Evolutionary conservation across 2,797 vertebrate species (phyloP), one percentile per base, ranked within the genome.

Genomic region (Tenualosa thibaudeaui): DNA sequence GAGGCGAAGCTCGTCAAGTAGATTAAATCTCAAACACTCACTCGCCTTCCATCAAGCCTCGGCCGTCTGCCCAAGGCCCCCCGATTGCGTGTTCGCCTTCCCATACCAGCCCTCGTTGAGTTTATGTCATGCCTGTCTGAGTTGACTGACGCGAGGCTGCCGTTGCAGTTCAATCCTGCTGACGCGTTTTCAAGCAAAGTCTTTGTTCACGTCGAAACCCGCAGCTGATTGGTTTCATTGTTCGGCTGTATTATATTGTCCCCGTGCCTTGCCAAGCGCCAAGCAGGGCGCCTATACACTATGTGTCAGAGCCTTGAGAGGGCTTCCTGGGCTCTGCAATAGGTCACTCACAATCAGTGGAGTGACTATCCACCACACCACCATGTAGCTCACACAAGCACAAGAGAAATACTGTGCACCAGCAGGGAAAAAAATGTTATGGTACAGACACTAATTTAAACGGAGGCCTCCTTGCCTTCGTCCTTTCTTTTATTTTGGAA

Each of bases 1-100:
- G 54, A 84, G 51, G 82, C 12, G 5, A 86, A 68, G 24, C 15
- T 17, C 31, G 31, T 84, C 19, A 84, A 62, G 37, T 10, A n/a
- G 10, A 75, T 56, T 24, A n/a, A 50, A 85, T 37, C 71, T 13
- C 37, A 22, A n/a, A 43, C 5, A 49, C 12, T 13, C 19, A 31
- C 62, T 56, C n/a, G 15, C 43, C 37, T 19, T 65, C n/a, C 17
- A 56, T 6, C 83, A 53, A 15, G 51, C 12, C 8, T 15, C 51
- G 12, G 1, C 51, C 51, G 15, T 53, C 51, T 15, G 51, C 15
- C 51, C 51, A 51, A 15, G 10, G 51, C 51, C 51, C 51, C 3
- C 51, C 46, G 7, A 46, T 46, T 4, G 62, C 24, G 10, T 12
- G 9, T 31, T 5, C 31, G 15, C 4, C 15, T 40, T 40, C 40